Evolutionary conservation across 2,113 vertebrate genomes (phyloP), one percentile per base, ranked within the genome.

Genomic region (Pelobates fuscus): DNA sequence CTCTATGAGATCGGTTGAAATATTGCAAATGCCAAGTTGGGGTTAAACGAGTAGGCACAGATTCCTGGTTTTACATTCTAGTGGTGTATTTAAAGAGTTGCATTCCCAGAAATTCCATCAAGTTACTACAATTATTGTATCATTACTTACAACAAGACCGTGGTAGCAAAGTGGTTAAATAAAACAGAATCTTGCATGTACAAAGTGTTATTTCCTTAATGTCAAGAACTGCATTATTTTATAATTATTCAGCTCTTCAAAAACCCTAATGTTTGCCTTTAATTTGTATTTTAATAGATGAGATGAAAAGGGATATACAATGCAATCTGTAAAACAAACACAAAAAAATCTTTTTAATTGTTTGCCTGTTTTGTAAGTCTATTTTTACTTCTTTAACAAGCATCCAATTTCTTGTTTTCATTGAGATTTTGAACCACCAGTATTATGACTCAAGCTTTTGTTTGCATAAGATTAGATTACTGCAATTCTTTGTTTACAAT

Each of bases 401-500:
- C 55, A 26, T 60, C 10, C 30, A 21, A 54, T 20, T 29, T 21
- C 26, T 72, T 54, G 25, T 37, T 44, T 52, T 58, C 32, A 58
- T 54, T 74, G 71, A 43, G 30, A 74, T 41, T 57, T 66, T 65
- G 41, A 58, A 52, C 63, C 41, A 41, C n/a, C 72, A 49, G 37
- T n/a, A 67, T 67, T 76, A 76, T 58, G 52, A 76, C 66, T 76
- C 32, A 46, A 43, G 54, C 54, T 67, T 67, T 67, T 76, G 72
- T 66, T 76, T 76, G 52, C 54, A 67, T 18, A 76, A 76, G 72
- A 76, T 76, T 76, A 76, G 72, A 76, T 67, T 59, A 75, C 72
- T 30, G 21, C 25, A 67, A 59, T 76, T 76, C 63, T 59, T 76
- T 76, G 54, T 76, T 76, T 76, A 67, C 72, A 59, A 46, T 67